Evolutionary conservation across 2,888 invertebrate genomes (phyloP), one percentile per base, ranked within the genome.

Genomic region (Abrostola triplasia): DNA sequence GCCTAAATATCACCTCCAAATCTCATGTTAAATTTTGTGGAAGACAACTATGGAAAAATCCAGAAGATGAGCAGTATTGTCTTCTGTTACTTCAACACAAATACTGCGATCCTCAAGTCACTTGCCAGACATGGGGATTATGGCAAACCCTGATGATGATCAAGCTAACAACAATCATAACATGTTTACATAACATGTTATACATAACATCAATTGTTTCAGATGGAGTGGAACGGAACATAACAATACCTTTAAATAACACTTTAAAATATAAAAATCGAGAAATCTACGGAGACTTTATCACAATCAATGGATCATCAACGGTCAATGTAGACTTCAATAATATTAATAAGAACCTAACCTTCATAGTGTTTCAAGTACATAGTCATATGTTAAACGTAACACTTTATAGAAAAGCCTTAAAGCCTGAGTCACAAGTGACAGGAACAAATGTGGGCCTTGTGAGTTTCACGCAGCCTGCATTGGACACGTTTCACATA

Each of bases 371-470:
- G 62, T 88, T 96, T 47, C 97, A 97, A 95, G 95, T 95, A 5
- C 97, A 97, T 82, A 94, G 95, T 53, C 95, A 95, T 70, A 75
- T 95, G 11, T 85, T 95, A 64, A 95, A 96, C 84, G 84, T 97
- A 0, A 95, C 95, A 0, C 79, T 97, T 42, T 95, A 95, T 36
- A 95, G 91, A 65, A 85, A 83, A 55, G 83, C 81, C 0, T 73
- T 84, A 36, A 76, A 67, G 11, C 71, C 73, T 0, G 86, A 88
- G n/a, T 88, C 87, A 11, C 85, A 82, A 64, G 87, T 96, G 4
- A 91, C 80, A 11, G 97, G 97, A 0, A 95, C 95, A 0, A 96
- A 97, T 87, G 73, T 96, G 48, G 97, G 97, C 8, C 85, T 97
- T 11, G 88, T 91, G 58, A 88, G 87, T 59, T 64, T 72, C 36